Evolutionary conservation across 2,113 vertebrate genomes (phyloP), one percentile per base, ranked within the genome.

Genomic region (Axis porcinus): DNA sequence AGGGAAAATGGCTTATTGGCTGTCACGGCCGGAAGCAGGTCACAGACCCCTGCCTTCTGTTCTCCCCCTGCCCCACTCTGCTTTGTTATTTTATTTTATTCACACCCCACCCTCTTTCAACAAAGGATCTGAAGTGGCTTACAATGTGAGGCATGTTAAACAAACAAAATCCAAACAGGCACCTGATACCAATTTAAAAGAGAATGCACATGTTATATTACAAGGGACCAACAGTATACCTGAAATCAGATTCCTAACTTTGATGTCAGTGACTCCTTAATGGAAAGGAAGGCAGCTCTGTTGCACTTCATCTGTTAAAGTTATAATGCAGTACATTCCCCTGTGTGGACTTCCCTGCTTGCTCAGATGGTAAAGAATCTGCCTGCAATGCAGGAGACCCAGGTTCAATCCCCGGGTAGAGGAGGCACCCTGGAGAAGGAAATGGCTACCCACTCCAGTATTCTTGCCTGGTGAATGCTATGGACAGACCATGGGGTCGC

Each of bases 191-290:
- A 14, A 6, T 8, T 7, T 28, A 28, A 33, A 64, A 45, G n/a
- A 47, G 27, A 60, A 30, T 3, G 19, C 1, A 0, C 1, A 4
- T 4, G 11, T 28, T 2, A 3, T 10, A 7, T 45, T 2, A 19
- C 9, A 8, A 86, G 40, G 70, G 54, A 21, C 62, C 5, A 2
- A 9, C 2, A 2, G 21, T 13, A 0, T 6, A 40, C n/a, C n/a
- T 5, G n/a, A n/a, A 21, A 40, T 40, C 67, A 11, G 2, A 13
- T 2, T 6, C 67, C 67, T 6, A 23, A 3, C 40, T 23, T 1
- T 74, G 67, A 5, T 12, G n/a, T 23, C 67, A 23, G 67, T 6
- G 67, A 40, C 19, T 40, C n/a, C 19, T 23, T 19, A 21, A 6
- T 3, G 2, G 10, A 6, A 23, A 40, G n/a, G 67, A 40, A 12